Conservation (phyloP, 2,797 vertebrate species). For the Sebastolobus altivelis region DNA sequence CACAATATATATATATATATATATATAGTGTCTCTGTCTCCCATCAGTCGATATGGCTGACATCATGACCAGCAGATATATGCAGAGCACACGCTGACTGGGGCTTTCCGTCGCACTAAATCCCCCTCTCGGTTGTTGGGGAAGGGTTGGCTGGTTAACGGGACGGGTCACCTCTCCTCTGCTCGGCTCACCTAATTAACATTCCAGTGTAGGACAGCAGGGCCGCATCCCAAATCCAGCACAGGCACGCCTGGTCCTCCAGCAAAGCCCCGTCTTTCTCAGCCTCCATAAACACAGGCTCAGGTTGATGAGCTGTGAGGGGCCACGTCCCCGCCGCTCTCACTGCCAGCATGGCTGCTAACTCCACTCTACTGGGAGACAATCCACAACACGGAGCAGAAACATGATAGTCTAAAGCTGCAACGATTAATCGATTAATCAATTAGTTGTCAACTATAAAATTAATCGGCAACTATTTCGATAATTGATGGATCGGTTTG, state of each 20-base stretch:
- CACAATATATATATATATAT: background rate
- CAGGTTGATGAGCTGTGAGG: constrained; percentile 75
- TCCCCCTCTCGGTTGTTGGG: constrained; percentile 46
- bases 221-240: constrained; percentile 75
- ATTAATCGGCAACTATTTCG: too few relatives aligned
- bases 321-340: constrained; percentile 46
- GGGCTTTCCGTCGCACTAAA: constrained; percentile 46
- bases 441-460: too few relatives aligned
- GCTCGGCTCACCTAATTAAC: constrained; percentile 82
- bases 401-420: background rate
- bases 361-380: background rate
- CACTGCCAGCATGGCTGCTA: constrained; percentile 27
- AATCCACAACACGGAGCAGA: background rate
- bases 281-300: constrained; percentile 72
- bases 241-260: constrained; percentile 67
- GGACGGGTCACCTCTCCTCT: constrained; percentile 73
- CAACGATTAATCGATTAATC: too few relatives aligned
- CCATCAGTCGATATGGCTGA: background rate
- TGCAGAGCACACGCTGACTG: constrained; percentile 28
- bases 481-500: too few relatives aligned
- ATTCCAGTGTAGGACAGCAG: constrained; percentile 77
- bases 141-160: constrained; percentile 60
- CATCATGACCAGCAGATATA: background rate
- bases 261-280: constrained; percentile 62
- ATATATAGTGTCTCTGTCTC: constrained; percentile 3